These are phyloP conservation scores for Maniola hyperantus DNA, from an alignment of 2,888 invertebrate species.

Conservation along the genomic window DNA sequence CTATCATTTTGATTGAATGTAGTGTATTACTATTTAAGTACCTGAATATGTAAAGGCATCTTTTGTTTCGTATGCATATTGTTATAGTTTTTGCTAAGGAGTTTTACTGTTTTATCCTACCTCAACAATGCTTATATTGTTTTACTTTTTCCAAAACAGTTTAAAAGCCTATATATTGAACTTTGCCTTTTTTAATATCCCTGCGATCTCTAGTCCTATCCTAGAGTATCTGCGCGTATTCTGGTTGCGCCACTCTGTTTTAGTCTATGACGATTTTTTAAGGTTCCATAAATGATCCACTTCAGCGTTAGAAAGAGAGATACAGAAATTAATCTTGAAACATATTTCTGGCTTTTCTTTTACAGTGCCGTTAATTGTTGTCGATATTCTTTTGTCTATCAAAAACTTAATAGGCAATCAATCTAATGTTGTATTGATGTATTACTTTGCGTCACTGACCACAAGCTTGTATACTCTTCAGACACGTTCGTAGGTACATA, in stretches of 20 bases:
- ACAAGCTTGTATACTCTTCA: constrained; percentile 63
- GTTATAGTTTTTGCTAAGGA: background rate
- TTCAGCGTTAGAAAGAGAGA: too few relatives aligned
- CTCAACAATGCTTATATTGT: background rate
- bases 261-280: too few relatives aligned
- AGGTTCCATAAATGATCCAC: too few relatives aligned
- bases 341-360: background rate
- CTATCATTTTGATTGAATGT: background rate
- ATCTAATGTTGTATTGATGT: background rate
- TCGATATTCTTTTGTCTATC: background rate
- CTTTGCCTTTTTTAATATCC: too few relatives aligned
- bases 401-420: background rate
- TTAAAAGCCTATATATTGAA: too few relatives aligned
- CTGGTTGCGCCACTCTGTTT: too few relatives aligned
- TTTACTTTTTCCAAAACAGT: too few relatives aligned
- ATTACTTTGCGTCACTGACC: constrained; percentile 43
- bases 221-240: too few relatives aligned
- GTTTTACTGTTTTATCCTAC: background rate
- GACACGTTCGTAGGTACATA: constrained; percentile 46
- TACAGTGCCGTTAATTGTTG: background rate
- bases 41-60: background rate
- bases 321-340: background rate
- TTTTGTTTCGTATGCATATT: background rate
- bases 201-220: too few relatives aligned
- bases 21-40: background rate